phyloP scores from a whole-genome alignment of 1,140 invertebrate species.

The Thalassaphorura encarpata region DNA sequence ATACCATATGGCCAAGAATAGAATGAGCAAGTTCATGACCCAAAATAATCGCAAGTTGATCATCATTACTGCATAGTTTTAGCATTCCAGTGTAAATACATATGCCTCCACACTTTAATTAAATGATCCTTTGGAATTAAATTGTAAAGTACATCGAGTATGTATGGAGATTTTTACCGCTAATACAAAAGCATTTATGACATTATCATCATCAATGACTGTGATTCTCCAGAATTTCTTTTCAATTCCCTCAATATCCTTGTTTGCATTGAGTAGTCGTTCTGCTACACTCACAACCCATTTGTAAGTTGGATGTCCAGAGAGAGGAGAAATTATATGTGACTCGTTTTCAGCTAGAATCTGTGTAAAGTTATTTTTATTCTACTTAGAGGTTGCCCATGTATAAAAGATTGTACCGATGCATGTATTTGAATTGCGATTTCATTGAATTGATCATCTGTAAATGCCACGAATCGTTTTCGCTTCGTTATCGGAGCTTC shows the following conservation, averaged over 20 bases:
- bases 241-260: constrained; percentile 35
- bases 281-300: constrained; percentile 33
- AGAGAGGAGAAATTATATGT: constrained; percentile 8
- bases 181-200: constrained; percentile 44
- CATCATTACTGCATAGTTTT: constrained; percentile 37
- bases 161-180: constrained; percentile 37
- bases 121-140: background rate
- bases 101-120: constrained; percentile 52
- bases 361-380: constrained; percentile 31
- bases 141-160: no score
- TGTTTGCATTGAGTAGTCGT: constrained; percentile 38
- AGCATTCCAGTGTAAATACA: constrained; percentile 52
- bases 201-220: constrained; percentile 37
- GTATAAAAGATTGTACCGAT: constrained; percentile 1
- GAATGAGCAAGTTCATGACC: constrained; percentile 58
- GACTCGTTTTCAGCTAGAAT: background rate
- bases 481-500: constrained; percentile 41
- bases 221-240: constrained; percentile 37
- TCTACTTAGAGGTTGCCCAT: constrained; percentile 28
- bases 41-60: constrained; percentile 48
- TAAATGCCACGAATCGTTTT: constrained; percentile 42
- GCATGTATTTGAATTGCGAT: constrained; percentile 36
- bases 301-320: no score
- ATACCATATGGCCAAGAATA: constrained; percentile 48
- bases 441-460: constrained; percentile 39